Evolutionary conservation across 2,888 invertebrate genomes (phyloP).

Genomic region (Hydriomena furcata): DNA sequence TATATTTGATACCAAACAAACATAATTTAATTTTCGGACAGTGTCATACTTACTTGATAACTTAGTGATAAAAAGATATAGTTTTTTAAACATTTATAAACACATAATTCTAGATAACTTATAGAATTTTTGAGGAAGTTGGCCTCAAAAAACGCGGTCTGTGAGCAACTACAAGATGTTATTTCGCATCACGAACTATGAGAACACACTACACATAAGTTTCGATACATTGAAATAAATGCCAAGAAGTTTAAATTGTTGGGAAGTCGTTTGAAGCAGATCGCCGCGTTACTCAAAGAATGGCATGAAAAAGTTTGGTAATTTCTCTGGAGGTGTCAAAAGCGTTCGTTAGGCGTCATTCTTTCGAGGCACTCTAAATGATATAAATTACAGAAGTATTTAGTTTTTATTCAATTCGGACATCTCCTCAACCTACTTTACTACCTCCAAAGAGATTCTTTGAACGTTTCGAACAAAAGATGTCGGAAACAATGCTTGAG

Average conservation of each 20-base stretch:
- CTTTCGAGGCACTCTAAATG: slow-evolving; percentile 48
- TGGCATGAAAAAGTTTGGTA: slow-evolving; percentile 52
- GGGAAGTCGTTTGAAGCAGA: slow-evolving; percentile 43
- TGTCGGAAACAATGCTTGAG: slow-evolving; percentile 43
- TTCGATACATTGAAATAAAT: slow-evolving; percentile 3
- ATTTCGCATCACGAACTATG: too few species aligned
- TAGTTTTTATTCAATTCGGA: slow-evolving; percentile 44
- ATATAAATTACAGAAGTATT: slow-evolving; percentile 53
- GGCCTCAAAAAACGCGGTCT: too few species aligned
- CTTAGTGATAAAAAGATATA: too few species aligned
- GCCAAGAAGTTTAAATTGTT: slow-evolving; percentile 50
- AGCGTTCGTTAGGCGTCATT: slow-evolving; percentile 59
- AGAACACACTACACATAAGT: too few species aligned
- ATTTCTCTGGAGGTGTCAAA: slow-evolving; percentile 57
- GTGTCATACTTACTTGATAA: too few species aligned
- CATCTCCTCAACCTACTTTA: slow-evolving; percentile 24
- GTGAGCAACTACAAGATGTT: too few species aligned
- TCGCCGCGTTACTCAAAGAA: slow-evolving; percentile 46
- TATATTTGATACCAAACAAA: too few species aligned
- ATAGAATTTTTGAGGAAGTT: too few species aligned
- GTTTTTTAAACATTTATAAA: too few species aligned
- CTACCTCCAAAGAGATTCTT: slow-evolving; percentile 36
- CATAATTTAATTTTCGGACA: too few species aligned
- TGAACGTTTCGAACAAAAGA: slow-evolving; percentile 42
- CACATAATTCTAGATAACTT: too few species aligned